Evolutionary conservation across 2,888 invertebrate species (phyloP).

Genomic region (Leucoma salicis): DNA sequence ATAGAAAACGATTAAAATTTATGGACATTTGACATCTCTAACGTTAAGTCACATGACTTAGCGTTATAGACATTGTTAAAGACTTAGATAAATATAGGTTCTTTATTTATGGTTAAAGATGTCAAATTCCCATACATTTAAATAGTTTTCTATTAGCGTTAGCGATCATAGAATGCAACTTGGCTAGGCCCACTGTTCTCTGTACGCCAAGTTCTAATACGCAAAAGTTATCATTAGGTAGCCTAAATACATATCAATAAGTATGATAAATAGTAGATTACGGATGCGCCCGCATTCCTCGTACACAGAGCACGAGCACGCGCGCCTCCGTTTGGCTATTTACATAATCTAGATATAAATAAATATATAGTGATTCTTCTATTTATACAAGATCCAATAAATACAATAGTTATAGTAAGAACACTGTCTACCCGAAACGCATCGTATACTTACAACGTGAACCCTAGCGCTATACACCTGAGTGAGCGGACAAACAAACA

Average conservation of each 20-base stretch:
- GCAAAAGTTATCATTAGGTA: no score
- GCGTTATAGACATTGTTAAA: no score
- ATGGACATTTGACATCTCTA: no score
- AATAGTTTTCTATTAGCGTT: no score
- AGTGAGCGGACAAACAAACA: slow-evolving; percentile 68
- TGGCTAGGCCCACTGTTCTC: no score
- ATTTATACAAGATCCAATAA: not conserved
- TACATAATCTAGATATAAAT: not conserved
- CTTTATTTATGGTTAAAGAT: no score
- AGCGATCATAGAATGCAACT: no score
- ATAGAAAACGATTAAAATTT: no score
- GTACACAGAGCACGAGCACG: not conserved
- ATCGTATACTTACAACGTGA: slow-evolving; percentile 64
- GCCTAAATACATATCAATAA: not conserved
- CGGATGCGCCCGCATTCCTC: not conserved
- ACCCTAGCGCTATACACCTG: slow-evolving; percentile 72
- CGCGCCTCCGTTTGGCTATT: not conserved
- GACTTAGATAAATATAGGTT: no score
- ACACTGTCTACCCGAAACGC: slow-evolving; percentile 40
- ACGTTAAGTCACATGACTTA: no score
- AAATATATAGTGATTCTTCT: not conserved
- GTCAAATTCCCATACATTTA: no score
- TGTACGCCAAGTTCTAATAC: no score
- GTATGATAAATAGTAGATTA: not conserved
- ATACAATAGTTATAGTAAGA: slow-evolving; percentile 15